Percentiles rank a stretch among this genome's conserved stretches.
Evolutionary conservation across 2,113 vertebrate species (phyloP).

Genomic region (Ivindomyrus marchei): DNA sequence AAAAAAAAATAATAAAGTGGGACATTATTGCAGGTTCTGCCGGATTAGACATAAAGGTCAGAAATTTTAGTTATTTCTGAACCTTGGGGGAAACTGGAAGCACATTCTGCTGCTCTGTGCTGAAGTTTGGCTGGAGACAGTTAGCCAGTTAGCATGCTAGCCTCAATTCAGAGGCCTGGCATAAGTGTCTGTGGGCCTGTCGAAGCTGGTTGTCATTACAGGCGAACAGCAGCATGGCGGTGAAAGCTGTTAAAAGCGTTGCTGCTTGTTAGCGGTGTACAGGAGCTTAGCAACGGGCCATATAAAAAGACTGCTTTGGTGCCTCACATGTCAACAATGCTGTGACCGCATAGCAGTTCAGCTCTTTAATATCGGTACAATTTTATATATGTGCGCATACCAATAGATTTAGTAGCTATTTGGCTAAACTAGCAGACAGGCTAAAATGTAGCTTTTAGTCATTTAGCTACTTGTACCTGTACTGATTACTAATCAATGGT

Average conservation of each 20-base stretch:
- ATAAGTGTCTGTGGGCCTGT: slow-evolving; percentile 27
- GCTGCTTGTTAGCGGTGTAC: slow-evolving; percentile 47
- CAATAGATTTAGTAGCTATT: background rate
- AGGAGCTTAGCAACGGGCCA: slow-evolving; percentile 32
- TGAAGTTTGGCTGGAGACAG: background rate
- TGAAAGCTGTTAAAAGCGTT: slow-evolving; percentile 64
- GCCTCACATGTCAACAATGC: background rate
- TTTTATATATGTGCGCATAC: background rate
- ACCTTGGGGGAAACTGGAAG: slow-evolving; percentile 32
- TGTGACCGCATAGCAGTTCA: background rate
- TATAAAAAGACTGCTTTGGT: slow-evolving; percentile 24
- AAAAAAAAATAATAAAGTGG: slow-evolving; percentile 24
- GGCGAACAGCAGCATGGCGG: slow-evolving; percentile 50
- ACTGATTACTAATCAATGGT: background rate
- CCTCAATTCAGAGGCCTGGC: background rate
- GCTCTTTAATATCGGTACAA: background rate
- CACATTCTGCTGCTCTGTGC: background rate
- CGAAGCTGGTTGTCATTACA: slow-evolving; percentile 52
- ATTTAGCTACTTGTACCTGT: background rate
- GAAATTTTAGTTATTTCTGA: slow-evolving; percentile 35
- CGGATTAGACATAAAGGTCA: slow-evolving; percentile 43
- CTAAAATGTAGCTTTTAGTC: background rate
- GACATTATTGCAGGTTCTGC: slow-evolving; percentile 29
- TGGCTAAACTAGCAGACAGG: background rate
- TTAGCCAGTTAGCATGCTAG: background rate